phyloP scores from a whole-genome alignment of 2,113 vertebrate genomes.

The Callospermophilus lateralis region DNA sequence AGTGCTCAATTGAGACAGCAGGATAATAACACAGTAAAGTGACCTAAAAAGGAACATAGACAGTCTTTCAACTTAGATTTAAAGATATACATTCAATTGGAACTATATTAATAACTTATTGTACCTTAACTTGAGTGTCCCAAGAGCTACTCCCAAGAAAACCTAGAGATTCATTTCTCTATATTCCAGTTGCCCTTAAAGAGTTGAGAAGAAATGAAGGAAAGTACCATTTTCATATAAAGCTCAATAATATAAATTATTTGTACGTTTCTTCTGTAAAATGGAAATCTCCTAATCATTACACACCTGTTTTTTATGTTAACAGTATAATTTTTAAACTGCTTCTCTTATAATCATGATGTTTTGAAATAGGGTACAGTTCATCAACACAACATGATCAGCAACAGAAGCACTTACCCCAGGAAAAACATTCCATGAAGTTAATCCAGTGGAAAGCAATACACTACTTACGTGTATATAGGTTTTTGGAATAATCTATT shows the following conservation, averaged over 20 bases:
- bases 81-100: background rate
- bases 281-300: conserved; percentile 1
- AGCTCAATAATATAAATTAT: background rate
- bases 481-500: background rate
- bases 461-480: background rate
- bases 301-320: background rate
- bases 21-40: background rate
- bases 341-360: conserved; percentile 7
- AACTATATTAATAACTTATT: background rate
- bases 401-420: conserved; percentile 12
- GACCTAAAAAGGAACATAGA: conserved; percentile 2
- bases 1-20: conserved; percentile 12
- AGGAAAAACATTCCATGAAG: background rate
- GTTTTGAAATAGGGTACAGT: background rate
- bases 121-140: background rate
- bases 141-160: conserved; percentile 9
- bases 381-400: conserved; percentile 6
- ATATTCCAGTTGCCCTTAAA: background rate
- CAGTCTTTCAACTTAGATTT: background rate
- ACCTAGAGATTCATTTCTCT: background rate
- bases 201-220: conserved; percentile 32
- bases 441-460: background rate
- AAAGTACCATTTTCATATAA: conserved; percentile 18
- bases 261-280: conserved; percentile 20
- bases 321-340: conserved; percentile 32